Conservation (phyloP, 2,797 vertebrate species). For the Hirundo rustica region DNA sequence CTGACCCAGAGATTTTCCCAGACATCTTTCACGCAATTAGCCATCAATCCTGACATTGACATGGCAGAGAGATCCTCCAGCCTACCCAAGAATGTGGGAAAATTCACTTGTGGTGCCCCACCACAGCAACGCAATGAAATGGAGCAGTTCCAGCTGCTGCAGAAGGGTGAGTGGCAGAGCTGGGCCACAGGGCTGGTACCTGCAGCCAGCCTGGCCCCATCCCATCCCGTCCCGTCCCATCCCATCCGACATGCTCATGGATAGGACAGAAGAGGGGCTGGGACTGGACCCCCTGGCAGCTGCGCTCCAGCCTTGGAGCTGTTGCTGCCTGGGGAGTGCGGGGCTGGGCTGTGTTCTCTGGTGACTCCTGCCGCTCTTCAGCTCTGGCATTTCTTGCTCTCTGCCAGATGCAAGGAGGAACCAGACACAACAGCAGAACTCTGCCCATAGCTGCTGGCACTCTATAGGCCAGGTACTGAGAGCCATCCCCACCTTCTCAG, state of each 20-base stretch:
- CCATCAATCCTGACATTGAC: too few relatives aligned
- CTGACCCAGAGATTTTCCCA: accelerated
- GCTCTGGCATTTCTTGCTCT: neutral
- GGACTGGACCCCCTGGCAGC: accelerated
- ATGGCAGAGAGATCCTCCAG: neutral
- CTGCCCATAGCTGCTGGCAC: neutral
- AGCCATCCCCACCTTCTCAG: neutral
- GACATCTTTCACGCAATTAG: too few relatives aligned
- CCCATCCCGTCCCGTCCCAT: neutral
- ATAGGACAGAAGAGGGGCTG: neutral
- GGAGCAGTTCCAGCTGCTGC: neutral
- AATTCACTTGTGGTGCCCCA: neutral
- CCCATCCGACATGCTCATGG: neutral
- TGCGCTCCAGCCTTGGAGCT: accelerated
- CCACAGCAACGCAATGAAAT: neutral
- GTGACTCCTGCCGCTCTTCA: neutral
- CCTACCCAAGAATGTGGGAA: neutral
- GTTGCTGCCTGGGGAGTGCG: neutral
- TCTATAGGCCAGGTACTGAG: neutral
- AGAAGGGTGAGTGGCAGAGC: neutral
- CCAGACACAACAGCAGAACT: accelerated
- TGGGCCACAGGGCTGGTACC: neutral
- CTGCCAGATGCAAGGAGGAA: neutral
- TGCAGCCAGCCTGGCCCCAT: too few relatives aligned
- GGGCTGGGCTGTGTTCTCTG: neutral